Evolutionary conservation across 2,113 vertebrate species (phyloP), one percentile per base, ranked within the genome.

Genomic region (Brachyhypopomus occidentalis): DNA sequence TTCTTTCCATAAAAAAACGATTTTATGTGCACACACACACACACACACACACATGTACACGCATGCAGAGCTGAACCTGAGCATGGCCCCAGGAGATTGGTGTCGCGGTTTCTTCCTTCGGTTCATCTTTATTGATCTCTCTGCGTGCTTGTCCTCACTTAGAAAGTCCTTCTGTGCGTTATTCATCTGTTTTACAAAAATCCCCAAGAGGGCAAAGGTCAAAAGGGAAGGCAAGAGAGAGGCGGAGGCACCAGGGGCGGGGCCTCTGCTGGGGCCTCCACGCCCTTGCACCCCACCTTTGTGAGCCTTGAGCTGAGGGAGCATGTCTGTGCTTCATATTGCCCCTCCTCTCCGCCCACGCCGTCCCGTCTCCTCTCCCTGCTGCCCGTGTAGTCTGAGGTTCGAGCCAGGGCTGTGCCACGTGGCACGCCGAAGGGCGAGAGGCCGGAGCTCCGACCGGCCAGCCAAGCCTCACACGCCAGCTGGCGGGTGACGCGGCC

Each of bases 151-250:
- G 80, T 64, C 72, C 80, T 82, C 25, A 78, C 72, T 84, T 77
- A 78, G 80, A 23, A 23, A 67, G 11, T 73, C 60, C 69, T 27
- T 71, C 62, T 71, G 36, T 87, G 69, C 87, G 30, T 84, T 79
- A 72, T 79, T 91, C 89, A 92, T 92, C 11, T 52, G 91, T 93
- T 87, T 94, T 94, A 91, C 94, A 96, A 94, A 95, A 94, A 95
- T 94, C 92, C 93, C 93, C 91, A 94, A 86, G 92, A 90, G 94
- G 93, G 92, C 92, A 94, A 91, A 93, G 92, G 92, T 89, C 94
- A 95, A 93, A 95, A 92, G 90, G 92, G 92, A 93, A 96, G 95
- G 93, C 94, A 92, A 94, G 94, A 94, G 92, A 95, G 95, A 95
- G 92, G 93, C 92, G 93, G 94, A 93, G 94, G 94, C 93, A 93